Percentiles rank a stretch among this genome's conserved stretches.
Conservation (phyloP, 2,113 vertebrate species). For the Ramphastos sulfuratus region DNA sequence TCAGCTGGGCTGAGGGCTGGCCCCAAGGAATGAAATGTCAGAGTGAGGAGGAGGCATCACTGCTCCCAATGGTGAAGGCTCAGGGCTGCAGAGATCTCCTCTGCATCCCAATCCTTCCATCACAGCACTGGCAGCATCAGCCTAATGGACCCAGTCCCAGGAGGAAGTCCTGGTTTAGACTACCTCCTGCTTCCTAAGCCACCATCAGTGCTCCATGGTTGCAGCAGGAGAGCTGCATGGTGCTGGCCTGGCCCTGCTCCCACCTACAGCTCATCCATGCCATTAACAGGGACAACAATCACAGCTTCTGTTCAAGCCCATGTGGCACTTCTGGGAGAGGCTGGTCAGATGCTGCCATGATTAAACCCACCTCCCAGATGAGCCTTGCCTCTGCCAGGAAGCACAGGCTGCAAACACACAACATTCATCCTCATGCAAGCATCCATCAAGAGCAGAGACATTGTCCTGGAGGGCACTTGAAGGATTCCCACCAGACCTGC, state of each 20-base stretch:
- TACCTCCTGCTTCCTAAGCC: not conserved
- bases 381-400: not conserved
- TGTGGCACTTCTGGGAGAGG: not conserved
- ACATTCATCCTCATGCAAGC: accelerated
- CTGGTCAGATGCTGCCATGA: not conserved
- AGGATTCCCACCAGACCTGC: not conserved
- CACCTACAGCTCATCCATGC: accelerated
- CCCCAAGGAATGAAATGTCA: not conserved
- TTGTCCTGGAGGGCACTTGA: not conserved
- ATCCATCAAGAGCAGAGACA: accelerated
- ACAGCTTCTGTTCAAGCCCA: not conserved
- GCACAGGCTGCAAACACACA: not conserved
- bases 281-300: not conserved
- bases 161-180: no score
- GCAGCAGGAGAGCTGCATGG: not conserved
- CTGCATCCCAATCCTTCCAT: not conserved
- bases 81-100: not conserved
- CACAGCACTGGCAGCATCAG: not conserved
- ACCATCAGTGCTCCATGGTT: not conserved
- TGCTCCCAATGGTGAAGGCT: accelerated
- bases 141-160: not conserved
- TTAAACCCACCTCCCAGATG: not conserved
- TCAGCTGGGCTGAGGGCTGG: not conserved
- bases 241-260: not conserved
- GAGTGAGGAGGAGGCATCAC: accelerated